Evolutionary conservation across 1,140 invertebrate genomes (phyloP).

Genomic region (Scaptomyza pallida): DNA sequence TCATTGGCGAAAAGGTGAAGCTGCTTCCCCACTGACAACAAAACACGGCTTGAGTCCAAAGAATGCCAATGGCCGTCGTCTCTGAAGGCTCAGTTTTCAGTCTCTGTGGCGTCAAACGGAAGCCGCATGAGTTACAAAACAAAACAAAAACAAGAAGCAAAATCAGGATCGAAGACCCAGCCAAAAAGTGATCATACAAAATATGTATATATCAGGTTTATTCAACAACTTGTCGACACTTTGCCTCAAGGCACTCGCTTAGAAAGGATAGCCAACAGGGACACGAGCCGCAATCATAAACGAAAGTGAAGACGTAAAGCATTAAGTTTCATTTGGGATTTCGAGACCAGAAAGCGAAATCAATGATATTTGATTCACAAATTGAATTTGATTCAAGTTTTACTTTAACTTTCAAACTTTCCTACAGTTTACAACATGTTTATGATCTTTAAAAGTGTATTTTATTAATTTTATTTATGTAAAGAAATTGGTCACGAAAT

Average conservation of each 20-base stretch:
- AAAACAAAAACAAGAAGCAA: neutral
- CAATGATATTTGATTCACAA: neutral
- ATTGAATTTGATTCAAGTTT: neutral
- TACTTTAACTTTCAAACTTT: too few species aligned
- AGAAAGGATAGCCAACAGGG: constrained; percentile 14
- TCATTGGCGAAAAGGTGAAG: constrained; percentile 44
- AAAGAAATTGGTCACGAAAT: too few species aligned
- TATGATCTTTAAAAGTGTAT: too few species aligned
- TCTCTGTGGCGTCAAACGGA: constrained; percentile 72
- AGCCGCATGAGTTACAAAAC: constrained; percentile 67
- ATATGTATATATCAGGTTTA: constrained; percentile 44
- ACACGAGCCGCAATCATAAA: constrained; percentile 38
- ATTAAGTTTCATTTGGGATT: constrained; percentile 27
- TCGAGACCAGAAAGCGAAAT: neutral
- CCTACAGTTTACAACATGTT: too few species aligned
- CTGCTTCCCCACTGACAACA: constrained; percentile 14
- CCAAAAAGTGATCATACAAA: constrained; percentile 41
- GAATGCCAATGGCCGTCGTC: constrained; percentile 29
- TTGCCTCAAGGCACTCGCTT: constrained; percentile 21
- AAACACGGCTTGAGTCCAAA: constrained; percentile 15
- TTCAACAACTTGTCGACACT: constrained; percentile 39
- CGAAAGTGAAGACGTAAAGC: constrained; percentile 5
- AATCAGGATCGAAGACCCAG: constrained; percentile 1
- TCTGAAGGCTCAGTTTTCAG: constrained; percentile 60
- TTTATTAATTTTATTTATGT: too few species aligned